Evolutionary conservation across 1,140 invertebrate genomes (phyloP).

Genomic region (Microplitis demolitor): DNA sequence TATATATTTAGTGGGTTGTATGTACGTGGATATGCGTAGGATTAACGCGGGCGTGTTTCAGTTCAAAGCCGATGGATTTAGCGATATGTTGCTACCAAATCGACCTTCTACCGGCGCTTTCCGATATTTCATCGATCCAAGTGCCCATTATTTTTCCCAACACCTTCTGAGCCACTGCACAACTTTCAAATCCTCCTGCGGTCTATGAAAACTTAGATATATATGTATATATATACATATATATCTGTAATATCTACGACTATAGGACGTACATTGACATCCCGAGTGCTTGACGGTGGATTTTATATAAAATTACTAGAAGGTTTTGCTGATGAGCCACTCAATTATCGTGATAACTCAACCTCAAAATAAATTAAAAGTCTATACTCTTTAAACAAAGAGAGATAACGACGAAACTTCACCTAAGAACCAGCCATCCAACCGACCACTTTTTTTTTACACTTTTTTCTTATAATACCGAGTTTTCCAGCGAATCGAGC

Average conservation of each 20-base stretch:
- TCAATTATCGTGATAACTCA: neutral
- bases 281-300: no score
- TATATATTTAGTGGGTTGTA: neutral
- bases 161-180: neutral
- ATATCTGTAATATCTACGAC: no score
- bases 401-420: conserved; percentile 2
- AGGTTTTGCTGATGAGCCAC: neutral
- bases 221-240: no score
- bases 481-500: neutral
- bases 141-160: conserved; percentile 6
- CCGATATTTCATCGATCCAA: conserved; percentile 16
- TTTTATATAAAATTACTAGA: neutral
- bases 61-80: conserved; percentile 25
- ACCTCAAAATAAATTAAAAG: neutral
- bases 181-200: neutral
- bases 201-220: neutral
- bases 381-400: neutral
- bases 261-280: no score
- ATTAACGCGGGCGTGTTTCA: conserved; percentile 26
- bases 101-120: conserved; percentile 2
- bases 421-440: neutral
- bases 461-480: neutral
- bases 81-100: conserved; percentile 15
- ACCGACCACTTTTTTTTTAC: neutral
- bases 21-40: conserved; percentile 21